Percentiles rank a stretch among this genome's conserved stretches.
Conservation (phyloP, 1,140 invertebrate species). For the Pseudomyrmex pallidus region DNA sequence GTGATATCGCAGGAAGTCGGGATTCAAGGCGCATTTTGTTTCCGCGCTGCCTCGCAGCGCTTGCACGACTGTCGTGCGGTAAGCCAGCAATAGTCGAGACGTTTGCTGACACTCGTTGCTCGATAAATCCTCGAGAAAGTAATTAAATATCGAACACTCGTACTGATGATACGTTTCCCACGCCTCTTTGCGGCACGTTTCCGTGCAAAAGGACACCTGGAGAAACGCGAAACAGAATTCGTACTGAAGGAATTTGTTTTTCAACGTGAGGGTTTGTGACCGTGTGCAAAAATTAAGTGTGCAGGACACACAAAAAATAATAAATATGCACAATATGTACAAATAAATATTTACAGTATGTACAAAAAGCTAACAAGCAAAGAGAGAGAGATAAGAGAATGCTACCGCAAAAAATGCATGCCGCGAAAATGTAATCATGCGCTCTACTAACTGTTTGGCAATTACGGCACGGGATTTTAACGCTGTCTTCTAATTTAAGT, state of each 20-base stretch:
- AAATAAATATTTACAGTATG: neutral
- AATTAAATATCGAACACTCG: constrained; percentile 85
- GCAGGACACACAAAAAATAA: constrained; percentile 11
- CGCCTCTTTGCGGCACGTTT: constrained; percentile 83
- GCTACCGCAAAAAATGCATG: constrained; percentile 12
- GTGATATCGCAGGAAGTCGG: constrained; percentile 83
- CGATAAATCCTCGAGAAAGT: constrained; percentile 80
- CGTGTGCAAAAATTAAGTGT: neutral
- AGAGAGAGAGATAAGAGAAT: neutral
- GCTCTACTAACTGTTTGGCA: constrained; percentile 84
- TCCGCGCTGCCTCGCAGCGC: constrained; percentile 60
- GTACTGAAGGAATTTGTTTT: neutral
- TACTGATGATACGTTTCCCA: constrained; percentile 85
- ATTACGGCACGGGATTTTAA: constrained; percentile 83
- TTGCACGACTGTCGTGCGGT: constrained; percentile 84
- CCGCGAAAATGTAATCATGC: constrained; percentile 16
- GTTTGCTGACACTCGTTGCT: constrained; percentile 64
- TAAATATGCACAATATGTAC: constrained; percentile 14
- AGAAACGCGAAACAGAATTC: constrained; percentile 59
- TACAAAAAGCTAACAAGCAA: neutral
- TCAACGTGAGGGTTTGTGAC: neutral
- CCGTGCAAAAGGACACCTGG: constrained; percentile 85
- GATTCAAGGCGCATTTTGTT: constrained; percentile 60
- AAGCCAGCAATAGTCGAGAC: constrained; percentile 84
- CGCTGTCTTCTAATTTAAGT: constrained; percentile 72